These are phyloP conservation scores for Zootoca vivipara DNA, from an alignment of 2,113 vertebrate species.

Conservation along the genomic window DNA sequence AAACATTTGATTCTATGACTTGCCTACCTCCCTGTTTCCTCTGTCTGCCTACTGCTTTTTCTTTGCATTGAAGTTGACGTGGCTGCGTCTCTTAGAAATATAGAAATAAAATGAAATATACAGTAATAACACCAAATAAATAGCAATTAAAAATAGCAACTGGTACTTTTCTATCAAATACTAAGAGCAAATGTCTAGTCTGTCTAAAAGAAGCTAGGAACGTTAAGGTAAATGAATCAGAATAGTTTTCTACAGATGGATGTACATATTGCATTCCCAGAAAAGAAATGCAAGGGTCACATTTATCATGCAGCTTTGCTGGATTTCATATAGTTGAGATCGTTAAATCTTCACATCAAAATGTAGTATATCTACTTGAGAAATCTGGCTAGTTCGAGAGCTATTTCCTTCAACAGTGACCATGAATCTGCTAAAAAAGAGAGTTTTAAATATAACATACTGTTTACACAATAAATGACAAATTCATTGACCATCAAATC, in stretches of 20 bases:
- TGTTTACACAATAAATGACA: neutral
- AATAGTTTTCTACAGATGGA: neutral
- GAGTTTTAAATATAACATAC: neutral
- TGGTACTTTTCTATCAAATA: neutral
- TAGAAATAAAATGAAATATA: neutral
- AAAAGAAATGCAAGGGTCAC: neutral
- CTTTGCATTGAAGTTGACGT: no score
- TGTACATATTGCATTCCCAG: neutral
- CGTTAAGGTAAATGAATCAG: neutral
- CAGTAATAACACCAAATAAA: neutral
- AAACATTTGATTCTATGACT: no score
- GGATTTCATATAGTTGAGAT: neutral
- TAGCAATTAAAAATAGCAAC: neutral
- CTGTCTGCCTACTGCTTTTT: no score
- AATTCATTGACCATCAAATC: neutral
- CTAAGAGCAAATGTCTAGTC: neutral
- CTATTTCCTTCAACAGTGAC: neutral
- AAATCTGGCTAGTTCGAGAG: neutral
- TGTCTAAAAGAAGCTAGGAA: neutral
- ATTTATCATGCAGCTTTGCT: neutral
- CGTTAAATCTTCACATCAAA: neutral
- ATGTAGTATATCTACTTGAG: neutral
- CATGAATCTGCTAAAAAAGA: neutral
- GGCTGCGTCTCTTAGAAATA: no score
- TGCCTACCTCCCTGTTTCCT: no score